Conservation (phyloP, 2,113 vertebrate species). For the Prochilodus magdalenae region DNA sequence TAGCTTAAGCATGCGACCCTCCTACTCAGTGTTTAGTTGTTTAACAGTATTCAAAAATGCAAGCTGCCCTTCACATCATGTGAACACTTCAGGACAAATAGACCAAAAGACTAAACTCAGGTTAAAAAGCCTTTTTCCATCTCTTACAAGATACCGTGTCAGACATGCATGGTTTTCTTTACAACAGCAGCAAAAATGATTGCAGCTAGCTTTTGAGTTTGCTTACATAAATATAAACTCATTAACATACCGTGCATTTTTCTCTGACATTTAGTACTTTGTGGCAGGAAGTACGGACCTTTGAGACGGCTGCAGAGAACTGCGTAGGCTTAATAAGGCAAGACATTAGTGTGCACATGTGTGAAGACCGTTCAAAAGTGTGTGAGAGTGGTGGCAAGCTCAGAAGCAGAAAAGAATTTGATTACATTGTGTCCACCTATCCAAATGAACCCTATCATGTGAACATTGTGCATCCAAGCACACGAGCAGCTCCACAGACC, state of each 20-base stretch:
- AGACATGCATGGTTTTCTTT: not conserved
- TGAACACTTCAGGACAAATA: not conserved
- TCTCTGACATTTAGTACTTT: constrained; percentile 28
- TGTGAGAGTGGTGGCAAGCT: constrained; percentile 47
- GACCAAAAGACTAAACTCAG: not conserved
- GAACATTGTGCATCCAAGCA: constrained; percentile 74
- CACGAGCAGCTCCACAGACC: constrained; percentile 69
- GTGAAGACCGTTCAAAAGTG: constrained; percentile 44
- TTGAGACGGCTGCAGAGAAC: constrained; percentile 37
- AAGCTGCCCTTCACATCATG: too few relatives aligned
- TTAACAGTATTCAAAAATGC: too few relatives aligned
- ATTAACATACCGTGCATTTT: constrained; percentile 8
- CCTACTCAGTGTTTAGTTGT: too few relatives aligned
- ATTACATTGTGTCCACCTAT: constrained; percentile 74
- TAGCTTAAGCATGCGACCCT: too few relatives aligned
- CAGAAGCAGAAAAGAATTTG: constrained; percentile 71
- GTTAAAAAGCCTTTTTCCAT: not conserved
- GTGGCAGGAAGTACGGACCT: constrained; percentile 24
- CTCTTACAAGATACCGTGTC: not conserved
- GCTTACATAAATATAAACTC: constrained; percentile 18
- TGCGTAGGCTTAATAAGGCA: constrained; percentile 48
- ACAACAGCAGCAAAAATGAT: not conserved
- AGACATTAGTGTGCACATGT: constrained; percentile 56
- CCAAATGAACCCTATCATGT: constrained; percentile 75
- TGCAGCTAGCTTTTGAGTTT: not conserved